Evolutionary conservation across 2,797 vertebrate genomes (phyloP).

Genomic region (Sebastes taczanowskii): DNA sequence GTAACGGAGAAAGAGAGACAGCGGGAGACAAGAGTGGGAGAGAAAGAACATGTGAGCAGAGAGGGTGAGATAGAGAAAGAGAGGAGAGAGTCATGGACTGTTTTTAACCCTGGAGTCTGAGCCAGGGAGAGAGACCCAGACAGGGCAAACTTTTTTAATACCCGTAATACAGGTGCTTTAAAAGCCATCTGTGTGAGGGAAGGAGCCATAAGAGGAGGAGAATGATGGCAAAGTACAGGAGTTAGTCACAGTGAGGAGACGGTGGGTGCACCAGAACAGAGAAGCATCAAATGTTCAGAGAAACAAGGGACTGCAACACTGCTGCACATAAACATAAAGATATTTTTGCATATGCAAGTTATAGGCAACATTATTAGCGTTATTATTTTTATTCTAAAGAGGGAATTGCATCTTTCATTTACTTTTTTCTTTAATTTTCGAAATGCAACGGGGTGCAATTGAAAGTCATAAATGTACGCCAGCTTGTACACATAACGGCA

Average conservation of each 20-base stretch:
- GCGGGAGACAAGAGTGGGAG: conserved; percentile 26
- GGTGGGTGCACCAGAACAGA: conserved; percentile 14
- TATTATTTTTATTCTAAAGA: background rate
- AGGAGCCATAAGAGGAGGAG: conserved; percentile 49
- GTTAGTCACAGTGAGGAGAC: conserved; percentile 9
- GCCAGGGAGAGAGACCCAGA: conserved; percentile 67
- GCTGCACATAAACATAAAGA: background rate
- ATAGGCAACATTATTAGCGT: background rate
- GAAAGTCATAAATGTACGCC: background rate
- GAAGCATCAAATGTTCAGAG: background rate
- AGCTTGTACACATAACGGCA: background rate
- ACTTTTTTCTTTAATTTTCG: background rate
- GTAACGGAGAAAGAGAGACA: background rate
- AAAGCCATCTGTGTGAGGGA: conserved; percentile 64
- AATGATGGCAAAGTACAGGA: conserved; percentile 31
- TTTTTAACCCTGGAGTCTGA: conserved; percentile 60
- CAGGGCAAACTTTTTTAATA: conserved; percentile 68
- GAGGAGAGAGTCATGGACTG: conserved; percentile 39
- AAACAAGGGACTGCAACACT: background rate
- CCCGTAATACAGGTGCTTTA: conserved; percentile 75
- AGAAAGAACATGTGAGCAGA: conserved; percentile 22
- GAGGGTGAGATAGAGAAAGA: conserved; percentile 31
- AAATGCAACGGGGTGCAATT: background rate
- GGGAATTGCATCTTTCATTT: background rate
- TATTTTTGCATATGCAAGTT: background rate